phyloP scores from a whole-genome alignment of 2,113 vertebrate species.

The Hemicordylus capensis region DNA sequence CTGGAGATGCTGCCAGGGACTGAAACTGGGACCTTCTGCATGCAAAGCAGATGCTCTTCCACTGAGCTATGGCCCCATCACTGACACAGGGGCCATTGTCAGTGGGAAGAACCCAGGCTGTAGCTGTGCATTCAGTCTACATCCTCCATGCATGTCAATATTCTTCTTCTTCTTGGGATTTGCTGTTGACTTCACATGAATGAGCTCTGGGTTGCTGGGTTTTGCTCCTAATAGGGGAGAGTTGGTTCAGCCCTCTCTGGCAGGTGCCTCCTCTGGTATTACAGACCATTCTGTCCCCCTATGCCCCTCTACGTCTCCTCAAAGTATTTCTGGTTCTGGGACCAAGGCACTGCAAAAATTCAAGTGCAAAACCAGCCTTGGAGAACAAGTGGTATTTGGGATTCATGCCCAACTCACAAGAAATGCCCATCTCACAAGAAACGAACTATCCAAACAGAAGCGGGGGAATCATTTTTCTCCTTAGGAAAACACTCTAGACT shows the following conservation, averaged over 20 bases:
- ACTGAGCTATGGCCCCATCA: no score
- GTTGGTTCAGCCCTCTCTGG: background rate
- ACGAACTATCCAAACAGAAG: conserved; percentile 40
- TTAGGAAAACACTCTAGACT: conserved; percentile 8
- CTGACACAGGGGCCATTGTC: no score
- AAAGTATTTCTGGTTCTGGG: background rate
- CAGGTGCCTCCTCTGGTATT: background rate
- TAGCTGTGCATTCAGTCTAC: no score
- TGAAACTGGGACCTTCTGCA: no score
- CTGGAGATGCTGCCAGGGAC: no score
- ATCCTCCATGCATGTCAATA: no score
- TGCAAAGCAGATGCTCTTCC: no score
- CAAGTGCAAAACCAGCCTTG: background rate
- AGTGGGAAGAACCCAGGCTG: no score
- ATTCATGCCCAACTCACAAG: background rate
- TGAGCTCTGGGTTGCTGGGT: background rate
- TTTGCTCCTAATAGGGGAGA: background rate
- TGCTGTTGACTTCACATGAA: no score
- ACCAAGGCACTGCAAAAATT: background rate
- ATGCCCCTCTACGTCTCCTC: background rate
- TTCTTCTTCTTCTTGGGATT: no score
- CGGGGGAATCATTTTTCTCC: conserved; percentile 29
- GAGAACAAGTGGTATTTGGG: background rate
- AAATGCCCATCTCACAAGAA: conserved; percentile 6
- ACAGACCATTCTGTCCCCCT: background rate